phyloP scores from a whole-genome alignment of 2,888 invertebrate genomes.

The Agrypnus murinus region DNA sequence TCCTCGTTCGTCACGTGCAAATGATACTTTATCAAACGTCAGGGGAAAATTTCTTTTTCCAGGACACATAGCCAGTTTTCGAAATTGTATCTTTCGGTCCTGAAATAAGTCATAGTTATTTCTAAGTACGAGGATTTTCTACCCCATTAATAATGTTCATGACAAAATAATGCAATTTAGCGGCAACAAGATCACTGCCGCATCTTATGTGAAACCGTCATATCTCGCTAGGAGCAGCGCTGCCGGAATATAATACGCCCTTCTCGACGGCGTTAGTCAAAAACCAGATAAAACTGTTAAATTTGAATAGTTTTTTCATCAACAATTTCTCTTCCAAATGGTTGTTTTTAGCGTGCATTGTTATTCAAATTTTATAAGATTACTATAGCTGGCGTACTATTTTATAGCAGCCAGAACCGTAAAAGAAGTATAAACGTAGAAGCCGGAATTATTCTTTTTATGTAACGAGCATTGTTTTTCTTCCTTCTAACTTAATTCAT shows the following conservation, averaged over 20 bases:
- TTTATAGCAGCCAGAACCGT: conserved; percentile 51
- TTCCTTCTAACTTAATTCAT: conserved; percentile 33
- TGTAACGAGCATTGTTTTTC: conserved; percentile 40
- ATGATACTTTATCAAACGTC: conserved; percentile 50
- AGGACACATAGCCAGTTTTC: conserved; percentile 60
- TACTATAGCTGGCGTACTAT: conserved; percentile 50
- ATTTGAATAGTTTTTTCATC: conserved; percentile 61
- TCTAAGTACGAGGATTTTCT: conserved; percentile 62
- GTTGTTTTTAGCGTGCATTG: conserved; percentile 53
- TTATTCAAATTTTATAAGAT: conserved; percentile 56
- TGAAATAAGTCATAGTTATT: conserved; percentile 63
- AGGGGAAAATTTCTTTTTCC: conserved; percentile 54
- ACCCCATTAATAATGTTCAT: conserved; percentile 66
- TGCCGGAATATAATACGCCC: conserved; percentile 31
- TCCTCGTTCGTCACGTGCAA: conserved; percentile 49
- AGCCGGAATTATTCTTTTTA: conserved; percentile 49
- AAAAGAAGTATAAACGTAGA: conserved; percentile 52
- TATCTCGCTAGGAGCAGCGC: conserved; percentile 18
- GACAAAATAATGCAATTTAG: conserved; percentile 62
- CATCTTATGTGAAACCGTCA: conserved; percentile 42
- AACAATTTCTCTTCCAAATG: conserved; percentile 46
- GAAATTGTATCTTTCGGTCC: conserved; percentile 55
- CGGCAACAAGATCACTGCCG: conserved; percentile 54
- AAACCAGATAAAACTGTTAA: conserved; percentile 60
- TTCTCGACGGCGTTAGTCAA: conserved; percentile 15